phyloP scores from a whole-genome alignment of 2,888 invertebrate genomes.

The Cosmorhoe ocellata region DNA sequence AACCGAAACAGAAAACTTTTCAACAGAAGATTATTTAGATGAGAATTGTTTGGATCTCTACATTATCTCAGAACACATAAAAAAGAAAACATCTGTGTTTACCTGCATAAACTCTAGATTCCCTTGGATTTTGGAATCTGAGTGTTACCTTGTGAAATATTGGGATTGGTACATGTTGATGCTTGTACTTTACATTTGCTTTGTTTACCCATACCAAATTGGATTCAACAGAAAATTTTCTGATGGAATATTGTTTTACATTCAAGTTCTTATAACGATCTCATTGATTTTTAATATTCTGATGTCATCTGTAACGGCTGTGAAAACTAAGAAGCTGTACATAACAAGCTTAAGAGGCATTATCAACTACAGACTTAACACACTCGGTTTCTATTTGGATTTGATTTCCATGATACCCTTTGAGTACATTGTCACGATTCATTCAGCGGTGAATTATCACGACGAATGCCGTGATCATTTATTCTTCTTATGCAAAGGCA shows the following conservation, averaged over 20 bases:
- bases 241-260: constrained; percentile 57
- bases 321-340: constrained; percentile 70
- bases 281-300: constrained; percentile 68
- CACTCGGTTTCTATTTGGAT: constrained; percentile 77
- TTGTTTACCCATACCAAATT: constrained; percentile 76
- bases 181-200: constrained; percentile 65
- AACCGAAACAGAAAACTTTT: constrained; percentile 53
- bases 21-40: constrained; percentile 61
- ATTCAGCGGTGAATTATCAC: constrained; percentile 55
- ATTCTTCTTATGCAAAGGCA: constrained; percentile 77
- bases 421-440: constrained; percentile 73
- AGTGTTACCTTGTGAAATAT: constrained; percentile 68
- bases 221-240: constrained; percentile 68
- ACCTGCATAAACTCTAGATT: constrained; percentile 65
- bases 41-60: constrained; percentile 71
- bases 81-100: constrained; percentile 60
- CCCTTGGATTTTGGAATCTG: constrained; percentile 75
- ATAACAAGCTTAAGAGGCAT: constrained; percentile 62
- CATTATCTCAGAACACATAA: constrained; percentile 71
- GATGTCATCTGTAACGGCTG: constrained; percentile 70
- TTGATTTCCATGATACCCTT: constrained; percentile 73
- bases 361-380: constrained; percentile 66
- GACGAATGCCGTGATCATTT: constrained; percentile 69
- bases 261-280: constrained; percentile 64
- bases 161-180: constrained; percentile 75